Conservation (phyloP, 2,797 vertebrate genomes). For the Passerculus sandwichensis region DNA sequence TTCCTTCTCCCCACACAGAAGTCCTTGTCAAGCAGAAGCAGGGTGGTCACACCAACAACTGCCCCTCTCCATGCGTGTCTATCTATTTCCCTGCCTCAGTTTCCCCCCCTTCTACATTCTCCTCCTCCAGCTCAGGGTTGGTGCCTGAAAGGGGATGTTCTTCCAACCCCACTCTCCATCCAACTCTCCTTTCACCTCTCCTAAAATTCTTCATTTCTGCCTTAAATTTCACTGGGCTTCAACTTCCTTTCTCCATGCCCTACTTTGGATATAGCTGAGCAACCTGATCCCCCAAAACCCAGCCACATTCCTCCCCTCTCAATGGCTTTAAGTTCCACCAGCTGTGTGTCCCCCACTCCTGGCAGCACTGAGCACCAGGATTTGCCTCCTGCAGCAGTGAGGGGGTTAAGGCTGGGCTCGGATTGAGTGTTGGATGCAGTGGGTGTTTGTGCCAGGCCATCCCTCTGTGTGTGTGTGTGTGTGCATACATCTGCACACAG, state of each 20-base stretch:
- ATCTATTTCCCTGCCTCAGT: background rate
- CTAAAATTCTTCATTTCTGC: background rate
- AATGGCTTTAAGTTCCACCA: background rate
- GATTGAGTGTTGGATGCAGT: background rate
- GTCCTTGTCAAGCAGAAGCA: background rate
- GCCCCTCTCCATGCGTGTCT: rapidly evolving
- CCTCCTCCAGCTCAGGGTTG: background rate
- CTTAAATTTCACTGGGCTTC: background rate
- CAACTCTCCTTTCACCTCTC: background rate
- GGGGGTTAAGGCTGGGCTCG: slow-evolving; percentile 28
- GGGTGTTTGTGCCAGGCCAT: background rate
- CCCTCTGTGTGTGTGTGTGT: background rate
- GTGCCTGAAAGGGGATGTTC: rapidly evolving
- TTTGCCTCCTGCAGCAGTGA: background rate
- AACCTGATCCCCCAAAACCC: background rate
- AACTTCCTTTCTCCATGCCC: background rate
- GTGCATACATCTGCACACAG: slow-evolving; percentile 18
- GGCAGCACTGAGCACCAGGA: background rate
- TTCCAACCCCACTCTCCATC: background rate
- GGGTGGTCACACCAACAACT: background rate
- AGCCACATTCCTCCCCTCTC: background rate
- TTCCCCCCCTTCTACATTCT: background rate
- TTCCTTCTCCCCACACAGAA: background rate
- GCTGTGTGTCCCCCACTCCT: rapidly evolving
- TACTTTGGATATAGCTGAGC: background rate